Evolutionary conservation across 2,888 invertebrate genomes (phyloP), one percentile per base, ranked within the genome.

Genomic region (Oeneis ivallda): DNA sequence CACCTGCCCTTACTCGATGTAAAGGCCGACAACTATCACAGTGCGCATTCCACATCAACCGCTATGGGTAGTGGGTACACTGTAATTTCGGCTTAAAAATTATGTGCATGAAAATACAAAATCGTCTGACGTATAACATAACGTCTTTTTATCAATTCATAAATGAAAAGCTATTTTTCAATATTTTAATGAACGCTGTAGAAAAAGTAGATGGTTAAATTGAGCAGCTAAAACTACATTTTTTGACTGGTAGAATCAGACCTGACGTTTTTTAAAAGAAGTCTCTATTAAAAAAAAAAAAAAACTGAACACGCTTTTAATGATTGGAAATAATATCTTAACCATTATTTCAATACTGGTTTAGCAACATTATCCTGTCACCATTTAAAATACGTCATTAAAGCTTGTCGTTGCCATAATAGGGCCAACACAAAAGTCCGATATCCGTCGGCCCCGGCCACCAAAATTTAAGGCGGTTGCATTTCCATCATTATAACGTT

Each of bases 11-110:
- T 86, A 87, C 75, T 69, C 70, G 64, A 77, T 78, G 81, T 76
- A 85, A 81, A 90, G 90, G 90, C 80, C 86, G 75, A 86, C 90
- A 84, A 89, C 90, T 85, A 90, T 90, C 89, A 74, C 76, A 69
- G 70, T 73, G 76, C 80, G 76, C 79, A 76, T 77, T 75, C 75
- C 75, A 65, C 68, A 64, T 71, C 53, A 62, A 17, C 52, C 56
- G 59, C 49, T 49, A 11, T 34, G 17, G 52, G 47, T 32, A 45
- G 7, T 34, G 17, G 52, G 47, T 32, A 45, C 26, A 69, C 59
- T 64, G 52, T 32, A 67, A 39, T 62, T 32, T 64, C 37, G 61
- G 13, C 58, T 43, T 54, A 54, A 67, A 37, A 45, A n/a, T 0
- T 32, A 52, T 10, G 19, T 53, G 39, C 4, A 61, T 26, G 56